These are phyloP conservation scores for Piaya cayana DNA, from an alignment of 2,113 vertebrate genomes.

Conservation along the genomic window DNA sequence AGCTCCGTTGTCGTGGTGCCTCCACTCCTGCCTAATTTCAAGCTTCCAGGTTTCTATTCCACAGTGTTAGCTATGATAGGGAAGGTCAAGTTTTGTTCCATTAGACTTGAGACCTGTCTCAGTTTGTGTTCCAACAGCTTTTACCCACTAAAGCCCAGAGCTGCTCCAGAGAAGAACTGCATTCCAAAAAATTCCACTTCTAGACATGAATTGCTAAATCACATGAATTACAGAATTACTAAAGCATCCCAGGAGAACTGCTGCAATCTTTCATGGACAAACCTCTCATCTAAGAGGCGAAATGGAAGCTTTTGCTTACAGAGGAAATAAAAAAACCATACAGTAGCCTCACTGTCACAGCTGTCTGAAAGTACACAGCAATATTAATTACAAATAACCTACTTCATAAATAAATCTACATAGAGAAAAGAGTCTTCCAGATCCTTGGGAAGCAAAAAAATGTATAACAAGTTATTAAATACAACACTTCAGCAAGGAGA, in stretches of 20 bases:
- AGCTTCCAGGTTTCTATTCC: neutral
- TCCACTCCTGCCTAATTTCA: neutral
- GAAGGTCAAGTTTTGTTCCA: neutral
- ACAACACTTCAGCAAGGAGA: constrained; percentile 1
- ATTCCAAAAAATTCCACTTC: neutral
- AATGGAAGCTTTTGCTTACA: neutral
- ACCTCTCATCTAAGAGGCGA: neutral
- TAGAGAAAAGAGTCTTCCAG: constrained; percentile 6
- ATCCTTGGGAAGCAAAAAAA: constrained; percentile 1
- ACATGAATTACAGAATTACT: neutral
- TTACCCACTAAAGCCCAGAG: neutral
- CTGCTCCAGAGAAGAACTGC: neutral
- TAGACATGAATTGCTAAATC: too few relatives aligned
- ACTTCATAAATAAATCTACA: constrained; percentile 30
- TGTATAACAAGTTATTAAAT: neutral
- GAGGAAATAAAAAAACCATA: neutral
- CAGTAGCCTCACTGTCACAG: neutral
- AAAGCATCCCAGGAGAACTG: neutral
- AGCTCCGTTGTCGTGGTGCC: neutral
- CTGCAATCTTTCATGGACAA: neutral
- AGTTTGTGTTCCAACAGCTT: neutral
- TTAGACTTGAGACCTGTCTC: neutral
- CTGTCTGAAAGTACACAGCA: neutral
- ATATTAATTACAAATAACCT: constrained; percentile 1
- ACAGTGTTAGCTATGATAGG: rapidly evolving